These are phyloP conservation scores for Glyphotaelius pellucidus DNA, from an alignment of 2,888 invertebrate species.

Conservation along the genomic window DNA sequence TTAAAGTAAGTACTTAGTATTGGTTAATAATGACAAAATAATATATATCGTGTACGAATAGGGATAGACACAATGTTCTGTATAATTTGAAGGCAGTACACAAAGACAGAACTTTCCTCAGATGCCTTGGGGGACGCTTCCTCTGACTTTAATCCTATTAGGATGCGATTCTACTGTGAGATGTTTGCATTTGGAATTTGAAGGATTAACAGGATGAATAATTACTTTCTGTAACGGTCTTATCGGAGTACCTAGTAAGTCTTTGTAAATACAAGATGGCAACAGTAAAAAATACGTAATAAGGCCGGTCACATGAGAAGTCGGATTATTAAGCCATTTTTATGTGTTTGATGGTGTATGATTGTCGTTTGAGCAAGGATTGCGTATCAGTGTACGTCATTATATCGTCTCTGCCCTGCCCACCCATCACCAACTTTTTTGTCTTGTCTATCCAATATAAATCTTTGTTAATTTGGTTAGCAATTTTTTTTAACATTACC, in stretches of 20 bases:
- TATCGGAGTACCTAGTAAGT: not conserved
- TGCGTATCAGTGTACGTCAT: not conserved
- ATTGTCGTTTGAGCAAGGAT: not conserved
- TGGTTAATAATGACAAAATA: not conserved
- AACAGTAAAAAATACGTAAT: not conserved
- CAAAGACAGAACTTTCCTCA: not conserved
- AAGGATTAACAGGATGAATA: slow-evolving; percentile 34
- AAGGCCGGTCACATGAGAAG: not conserved
- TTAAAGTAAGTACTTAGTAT: not conserved
- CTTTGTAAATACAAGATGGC: not conserved
- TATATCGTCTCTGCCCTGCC: not conserved
- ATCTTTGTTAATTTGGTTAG: no score
- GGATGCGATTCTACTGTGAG: not conserved
- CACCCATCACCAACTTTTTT: no score
- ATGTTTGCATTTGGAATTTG: slow-evolving; percentile 11
- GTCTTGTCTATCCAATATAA: no score
- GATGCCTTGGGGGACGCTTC: not conserved
- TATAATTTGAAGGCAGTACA: not conserved
- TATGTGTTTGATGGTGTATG: not conserved
- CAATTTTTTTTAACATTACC: no score
- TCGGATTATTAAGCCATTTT: not conserved
- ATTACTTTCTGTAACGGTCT: slow-evolving; percentile 29
- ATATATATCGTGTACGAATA: not conserved
- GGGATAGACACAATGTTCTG: not conserved
- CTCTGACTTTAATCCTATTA: slow-evolving; percentile 23